Evolutionary conservation across 2,888 invertebrate species (phyloP).

Genomic region (Didymodactylos carnosus): DNA sequence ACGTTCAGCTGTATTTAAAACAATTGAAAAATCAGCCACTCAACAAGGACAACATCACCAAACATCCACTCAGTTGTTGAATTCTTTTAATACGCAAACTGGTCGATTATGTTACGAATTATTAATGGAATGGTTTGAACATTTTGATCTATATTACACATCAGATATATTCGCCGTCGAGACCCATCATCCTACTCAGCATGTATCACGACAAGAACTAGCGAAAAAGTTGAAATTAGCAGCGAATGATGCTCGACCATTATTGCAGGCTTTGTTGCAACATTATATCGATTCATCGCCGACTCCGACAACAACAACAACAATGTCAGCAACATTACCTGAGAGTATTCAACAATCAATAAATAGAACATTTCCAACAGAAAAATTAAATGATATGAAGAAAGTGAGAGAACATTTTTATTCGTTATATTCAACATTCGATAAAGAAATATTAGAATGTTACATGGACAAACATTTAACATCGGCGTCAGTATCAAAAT

Average conservation of each 20-base stretch:
- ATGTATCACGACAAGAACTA: not conserved
- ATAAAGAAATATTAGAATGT: not conserved
- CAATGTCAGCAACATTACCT: not conserved
- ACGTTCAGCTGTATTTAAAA: conserved; percentile 7
- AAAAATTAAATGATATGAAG: not conserved
- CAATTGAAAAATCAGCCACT: conserved; percentile 1
- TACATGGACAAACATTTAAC: not conserved
- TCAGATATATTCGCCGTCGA: not conserved
- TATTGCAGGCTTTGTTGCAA: not conserved
- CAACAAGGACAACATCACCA: too few relatives aligned
- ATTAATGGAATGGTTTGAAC: not conserved
- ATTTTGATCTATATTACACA: not conserved
- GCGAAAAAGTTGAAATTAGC: not conserved
- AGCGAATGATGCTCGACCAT: not conserved
- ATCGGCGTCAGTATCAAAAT: not conserved
- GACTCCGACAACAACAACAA: too few relatives aligned
- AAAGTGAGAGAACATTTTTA: not conserved
- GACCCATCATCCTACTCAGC: not conserved
- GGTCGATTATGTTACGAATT: not conserved
- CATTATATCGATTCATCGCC: too few relatives aligned
- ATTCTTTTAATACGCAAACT: not conserved
- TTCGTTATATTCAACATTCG: not conserved
- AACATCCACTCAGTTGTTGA: too few relatives aligned
- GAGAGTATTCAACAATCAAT: not conserved
- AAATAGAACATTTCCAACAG: not conserved